Base-by-base conservation (phyloP, 1,140 invertebrate species). In the Pseudomyrmex flavicornis region DNA sequence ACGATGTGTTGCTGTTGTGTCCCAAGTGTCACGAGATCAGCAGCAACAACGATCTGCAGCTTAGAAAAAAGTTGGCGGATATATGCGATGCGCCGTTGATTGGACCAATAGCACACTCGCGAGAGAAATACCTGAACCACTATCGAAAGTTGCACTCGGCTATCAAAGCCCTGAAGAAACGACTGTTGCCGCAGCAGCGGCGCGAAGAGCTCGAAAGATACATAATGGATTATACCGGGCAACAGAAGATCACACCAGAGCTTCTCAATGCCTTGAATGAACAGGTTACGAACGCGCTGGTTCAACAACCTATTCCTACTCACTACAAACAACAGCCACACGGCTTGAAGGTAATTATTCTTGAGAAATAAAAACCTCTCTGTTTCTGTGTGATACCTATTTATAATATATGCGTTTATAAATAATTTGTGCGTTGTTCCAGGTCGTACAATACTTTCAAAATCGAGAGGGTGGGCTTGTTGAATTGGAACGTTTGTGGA, bases 1-100 rank as follows among this genome's bases (percentile, higher is more conserved):
- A 98, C 91, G 98, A 98, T 94, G 96, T 98, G 20, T 91, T 98
- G 20, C 91, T 98, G 75, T 91, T 98, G 35, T 98, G 98, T 93
- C 95, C 95, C 63, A 50, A 87, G 0, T 98, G 98, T 93, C 97
- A 98, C 92, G 95, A 96, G 85, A 89, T 93, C 13, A 97, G 97
- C 92, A 97, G 97, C 91, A 95, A 95, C 46, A 93, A 95, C 52
- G 97, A 98, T 94, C 93, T 95, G 61, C 89, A 92, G 7, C 90
- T 98, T 62, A 95, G 97, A 77, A 94, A 94, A 86, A 92, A 95
- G 76, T 92, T 98, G 10, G 96, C 96, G 4, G 82, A 91, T 0
- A 92, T 95, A 77, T 98, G 97, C 90, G 88, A 95, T 86, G 97
- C 97, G 20, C 97, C 97, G 26, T 84, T 96, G 89, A 73, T 93